Evolutionary conservation across 2,797 vertebrate genomes (phyloP), one percentile per base, ranked within the genome.

Genomic region (Takifugu rubripes): DNA sequence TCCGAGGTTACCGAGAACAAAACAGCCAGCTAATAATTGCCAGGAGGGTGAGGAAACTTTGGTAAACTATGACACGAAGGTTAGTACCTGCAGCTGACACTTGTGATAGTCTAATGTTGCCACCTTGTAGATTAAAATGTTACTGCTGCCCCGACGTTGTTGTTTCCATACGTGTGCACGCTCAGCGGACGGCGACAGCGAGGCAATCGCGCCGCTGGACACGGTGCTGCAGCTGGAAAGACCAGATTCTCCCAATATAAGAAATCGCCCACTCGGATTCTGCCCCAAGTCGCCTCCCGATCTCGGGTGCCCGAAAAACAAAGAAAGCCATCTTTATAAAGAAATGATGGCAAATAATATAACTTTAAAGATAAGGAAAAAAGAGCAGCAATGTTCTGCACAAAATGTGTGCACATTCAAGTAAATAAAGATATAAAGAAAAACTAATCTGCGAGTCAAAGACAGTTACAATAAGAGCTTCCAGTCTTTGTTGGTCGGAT

Each of bases 351-450:
- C 82, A 86, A 84, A 84, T 71, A 70, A 87, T 74, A 78, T 80
- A 86, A 90, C 77, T 86, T 86, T 80, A 77, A 83, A 88, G 86
- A 84, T 83, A 87, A 90, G 84, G 74, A 89, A 89, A 91, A 84
- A 62, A 88, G 88, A 93, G 92, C 92, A 92, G 92, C 92, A 92
- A 89, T 88, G 83, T 88, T 86, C 81, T 84, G 91, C 91, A 92
- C 90, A 85, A 85, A 84, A 85, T 12, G 21, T 75, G 92, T 91
- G 91, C 90, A 91, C 87, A 92, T 93, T 93, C 91, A 93, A 93
- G 91, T 92, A 92, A 90, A 90, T 84, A 87, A 91, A 88, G 75
- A 81, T 82, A 80, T 75, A 82, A 86, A 87, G 58, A 60, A 79
- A 68, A 77, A 61, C 44, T 75, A 72, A 76, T 80, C 74, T 83